Conservation (phyloP, 2,113 vertebrate genomes). For the Thunnus thynnus region DNA sequence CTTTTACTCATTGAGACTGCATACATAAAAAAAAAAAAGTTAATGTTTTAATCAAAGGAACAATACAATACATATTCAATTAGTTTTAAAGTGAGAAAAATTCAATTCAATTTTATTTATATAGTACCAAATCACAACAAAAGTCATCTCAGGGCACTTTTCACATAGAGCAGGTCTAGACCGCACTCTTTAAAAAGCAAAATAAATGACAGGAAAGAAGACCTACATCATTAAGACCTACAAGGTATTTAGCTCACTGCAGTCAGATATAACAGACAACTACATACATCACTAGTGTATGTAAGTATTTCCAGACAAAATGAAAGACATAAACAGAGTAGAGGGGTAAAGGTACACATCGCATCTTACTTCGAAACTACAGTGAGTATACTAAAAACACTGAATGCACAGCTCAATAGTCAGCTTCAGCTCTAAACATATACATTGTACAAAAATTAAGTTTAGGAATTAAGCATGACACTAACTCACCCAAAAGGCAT, state of each 20-base stretch:
- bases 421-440: neutral
- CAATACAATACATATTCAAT: neutral
- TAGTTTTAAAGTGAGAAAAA: neutral
- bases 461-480: neutral
- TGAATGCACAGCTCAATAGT: neutral
- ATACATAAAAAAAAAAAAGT: neutral
- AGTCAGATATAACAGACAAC: neutral
- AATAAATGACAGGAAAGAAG: neutral
- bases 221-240: neutral
- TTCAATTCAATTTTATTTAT: too few relatives aligned
- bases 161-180: too few relatives aligned
- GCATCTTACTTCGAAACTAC: neutral
- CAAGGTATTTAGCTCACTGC: neutral
- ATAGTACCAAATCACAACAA: too few relatives aligned
- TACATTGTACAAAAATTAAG: neutral
- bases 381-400: slow-evolving; percentile 2
- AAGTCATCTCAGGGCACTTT: too few relatives aligned
- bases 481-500: slow-evolving; percentile 90
- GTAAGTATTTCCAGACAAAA: neutral
- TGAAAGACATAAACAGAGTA: neutral
- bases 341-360: neutral
- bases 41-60: neutral
- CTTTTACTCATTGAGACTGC: neutral
- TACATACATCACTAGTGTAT: neutral
- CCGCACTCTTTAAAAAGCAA: neutral